phyloP scores from a whole-genome alignment of 2,797 vertebrate genomes.

The Simalia tracyae region DNA sequence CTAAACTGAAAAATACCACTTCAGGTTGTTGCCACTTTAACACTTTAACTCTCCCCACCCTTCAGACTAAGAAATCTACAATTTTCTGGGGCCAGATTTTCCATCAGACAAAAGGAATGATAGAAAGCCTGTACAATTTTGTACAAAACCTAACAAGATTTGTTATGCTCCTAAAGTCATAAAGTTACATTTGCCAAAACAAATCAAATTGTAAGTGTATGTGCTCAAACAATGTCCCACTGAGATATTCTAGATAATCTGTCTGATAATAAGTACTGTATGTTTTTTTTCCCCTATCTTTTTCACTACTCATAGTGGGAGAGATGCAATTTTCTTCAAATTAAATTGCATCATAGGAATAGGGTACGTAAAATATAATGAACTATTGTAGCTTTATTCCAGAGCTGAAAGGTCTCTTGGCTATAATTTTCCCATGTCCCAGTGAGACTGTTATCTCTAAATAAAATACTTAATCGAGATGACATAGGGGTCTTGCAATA shows the following conservation, averaged over 20 bases:
- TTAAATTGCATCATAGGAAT: not conserved
- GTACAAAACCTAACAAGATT: not conserved
- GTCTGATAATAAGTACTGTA: not conserved
- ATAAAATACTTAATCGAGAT: slow-evolving; percentile 64
- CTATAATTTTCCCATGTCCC: slow-evolving; percentile 59
- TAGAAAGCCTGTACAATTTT: slow-evolving; percentile 39
- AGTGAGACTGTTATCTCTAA: slow-evolving; percentile 59
- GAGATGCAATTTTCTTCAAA: not conserved
- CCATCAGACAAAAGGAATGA: not conserved
- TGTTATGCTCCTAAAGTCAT: slow-evolving; percentile 37
- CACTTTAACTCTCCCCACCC: not conserved
- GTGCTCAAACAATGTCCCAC: not conserved
- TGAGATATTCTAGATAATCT: not conserved
- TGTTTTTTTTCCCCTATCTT: not conserved
- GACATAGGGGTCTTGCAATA: slow-evolving; percentile 59
- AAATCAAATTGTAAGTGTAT: not conserved
- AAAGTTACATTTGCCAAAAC: slow-evolving; percentile 40
- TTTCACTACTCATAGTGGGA: not conserved
- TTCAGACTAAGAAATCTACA: not conserved
- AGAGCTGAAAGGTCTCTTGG: slow-evolving; percentile 44
- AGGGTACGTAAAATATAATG: not conserved
- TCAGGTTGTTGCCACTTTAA: slow-evolving; percentile 6
- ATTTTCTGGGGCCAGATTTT: not conserved
- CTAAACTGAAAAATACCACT: not conserved
- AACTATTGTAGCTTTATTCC: not conserved